Evolutionary conservation across 30 jellyfish, hydroid and myxozoan species (phyloP), one percentile per base, ranked within the genome.

Genomic region (Mastigias papua): DNA sequence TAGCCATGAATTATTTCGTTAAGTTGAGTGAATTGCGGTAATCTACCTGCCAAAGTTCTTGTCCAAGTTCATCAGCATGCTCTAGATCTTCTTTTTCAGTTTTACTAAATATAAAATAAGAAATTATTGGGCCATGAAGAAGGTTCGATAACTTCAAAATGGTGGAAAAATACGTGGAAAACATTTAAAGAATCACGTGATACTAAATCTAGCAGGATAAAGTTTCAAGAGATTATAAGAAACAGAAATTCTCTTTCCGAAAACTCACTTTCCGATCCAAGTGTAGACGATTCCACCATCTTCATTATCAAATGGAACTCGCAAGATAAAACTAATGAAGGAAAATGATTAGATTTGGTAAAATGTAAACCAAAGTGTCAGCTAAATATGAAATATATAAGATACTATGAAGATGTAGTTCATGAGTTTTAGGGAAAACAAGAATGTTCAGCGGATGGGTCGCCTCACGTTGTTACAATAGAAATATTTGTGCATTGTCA

Each of bases 181-280:
- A n/a, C n/a, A n/a, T n/a, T n/a, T n/a, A n/a, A n/a, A n/a, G n/a
- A n/a, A n/a, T n/a, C n/a, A n/a, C n/a, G n/a, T n/a, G n/a, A n/a
- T n/a, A n/a, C n/a, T n/a, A n/a, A n/a, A n/a, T n/a, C n/a, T n/a
- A 42, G 54, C 13, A 42, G 13, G 54, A 42, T 42, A 42, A 42
- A 4, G 54, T 6, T 6, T 42, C 2, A 46, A 9, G n/a, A 20
- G 23, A 48, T 6, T 25, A 11, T 9, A n/a, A 1, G 13, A 0
- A 42, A 15, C 7, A 42, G 13, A 15, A 0, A 15, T 4, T 4
- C n/a, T 21, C 13, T 2, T 13, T 15, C 25, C 0, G 35, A 7
- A 46, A 67, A 29, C 97, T 80, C 51, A 90, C 99, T 89, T 89
- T 74, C 99, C 99, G 32, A 97, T 93, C 99, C 99, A 97, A 1